Conservation (phyloP, 2,113 vertebrate genomes). For the Phalacrocorax aristotelis region DNA sequence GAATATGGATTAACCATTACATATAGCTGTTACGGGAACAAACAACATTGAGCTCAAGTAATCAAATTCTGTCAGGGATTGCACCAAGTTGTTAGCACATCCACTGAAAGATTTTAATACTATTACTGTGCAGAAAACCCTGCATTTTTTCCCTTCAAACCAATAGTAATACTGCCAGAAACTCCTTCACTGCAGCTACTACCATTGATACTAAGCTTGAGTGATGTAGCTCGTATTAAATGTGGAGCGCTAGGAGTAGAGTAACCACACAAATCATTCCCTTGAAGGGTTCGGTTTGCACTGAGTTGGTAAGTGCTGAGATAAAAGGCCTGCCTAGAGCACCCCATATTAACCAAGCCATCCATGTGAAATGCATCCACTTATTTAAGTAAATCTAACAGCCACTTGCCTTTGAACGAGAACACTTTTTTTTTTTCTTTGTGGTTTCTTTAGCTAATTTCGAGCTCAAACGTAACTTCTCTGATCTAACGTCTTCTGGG, state of each 20-base stretch:
- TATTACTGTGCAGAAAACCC: neutral
- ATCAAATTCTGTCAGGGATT: neutral
- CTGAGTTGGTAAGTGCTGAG: neutral
- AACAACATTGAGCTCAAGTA: neutral
- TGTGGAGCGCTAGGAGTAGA: neutral
- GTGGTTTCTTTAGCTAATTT: constrained; percentile 23
- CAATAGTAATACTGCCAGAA: neutral
- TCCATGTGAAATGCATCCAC: neutral
- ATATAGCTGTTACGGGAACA: neutral
- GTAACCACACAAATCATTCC: neutral
- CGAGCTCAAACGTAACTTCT: neutral
- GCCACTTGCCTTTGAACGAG: constrained; percentile 7
- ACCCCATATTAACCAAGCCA: neutral
- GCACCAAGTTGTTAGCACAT: neutral
- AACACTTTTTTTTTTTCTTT: neutral
- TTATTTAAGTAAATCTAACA: neutral
- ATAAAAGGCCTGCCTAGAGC: constrained; percentile 46
- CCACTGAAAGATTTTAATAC: neutral
- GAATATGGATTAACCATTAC: neutral
- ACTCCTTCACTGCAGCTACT: neutral
- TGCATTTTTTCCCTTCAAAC: neutral
- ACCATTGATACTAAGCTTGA: neutral
- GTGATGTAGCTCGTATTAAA: neutral
- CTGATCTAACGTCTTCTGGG: neutral
- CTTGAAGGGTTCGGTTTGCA: neutral